Conservation (phyloP, 1,140 invertebrate genomes). For the Zelostemma sp. region DNA sequence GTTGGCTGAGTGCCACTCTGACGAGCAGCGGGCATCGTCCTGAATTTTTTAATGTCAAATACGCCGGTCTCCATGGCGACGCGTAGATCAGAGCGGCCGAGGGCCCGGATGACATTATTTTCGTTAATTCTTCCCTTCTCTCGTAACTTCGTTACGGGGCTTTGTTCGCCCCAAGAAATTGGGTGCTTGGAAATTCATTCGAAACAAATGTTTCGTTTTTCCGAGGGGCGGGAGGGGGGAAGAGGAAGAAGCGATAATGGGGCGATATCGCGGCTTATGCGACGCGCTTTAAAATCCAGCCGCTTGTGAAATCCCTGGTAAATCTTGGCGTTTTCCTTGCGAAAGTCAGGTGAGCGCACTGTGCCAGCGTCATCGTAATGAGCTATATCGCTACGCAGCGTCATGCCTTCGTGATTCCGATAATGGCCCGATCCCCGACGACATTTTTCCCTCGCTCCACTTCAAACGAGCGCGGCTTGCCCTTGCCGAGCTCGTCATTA, state of each 20-base stretch:
- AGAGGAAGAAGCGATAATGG: slow-evolving; percentile 28
- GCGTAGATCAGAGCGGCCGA: slow-evolving; percentile 22
- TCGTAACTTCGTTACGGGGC: not conserved
- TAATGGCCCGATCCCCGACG: slow-evolving; percentile 12
- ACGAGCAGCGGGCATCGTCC: slow-evolving; percentile 8
- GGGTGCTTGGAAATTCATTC: not conserved
- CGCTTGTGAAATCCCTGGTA: too few relatives aligned
- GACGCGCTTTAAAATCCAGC: too few relatives aligned
- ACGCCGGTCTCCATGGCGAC: slow-evolving; percentile 15
- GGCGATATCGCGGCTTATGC: too few relatives aligned
- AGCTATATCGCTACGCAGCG: slow-evolving; percentile 23
- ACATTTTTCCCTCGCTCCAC: slow-evolving; percentile 3
- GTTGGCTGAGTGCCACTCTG: slow-evolving; percentile 9
- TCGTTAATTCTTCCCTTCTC: slow-evolving; percentile 13
- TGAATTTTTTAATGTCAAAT: slow-evolving; percentile 41
- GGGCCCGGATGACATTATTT: slow-evolving; percentile 10
- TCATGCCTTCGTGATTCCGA: slow-evolving; percentile 29
- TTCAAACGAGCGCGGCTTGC: too few relatives aligned
- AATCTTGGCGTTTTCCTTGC: too few relatives aligned
- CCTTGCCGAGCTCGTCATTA: too few relatives aligned
- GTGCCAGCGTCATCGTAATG: slow-evolving; percentile 36
- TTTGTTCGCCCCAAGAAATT: slow-evolving; percentile 2
- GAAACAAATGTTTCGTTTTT: slow-evolving; percentile 15
- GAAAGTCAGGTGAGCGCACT: slow-evolving; percentile 37
- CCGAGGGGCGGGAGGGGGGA: slow-evolving; percentile 25